These are phyloP conservation scores for Chaetura pelagica DNA, from an alignment of 2,113 vertebrate species.

Conservation along the genomic window DNA sequence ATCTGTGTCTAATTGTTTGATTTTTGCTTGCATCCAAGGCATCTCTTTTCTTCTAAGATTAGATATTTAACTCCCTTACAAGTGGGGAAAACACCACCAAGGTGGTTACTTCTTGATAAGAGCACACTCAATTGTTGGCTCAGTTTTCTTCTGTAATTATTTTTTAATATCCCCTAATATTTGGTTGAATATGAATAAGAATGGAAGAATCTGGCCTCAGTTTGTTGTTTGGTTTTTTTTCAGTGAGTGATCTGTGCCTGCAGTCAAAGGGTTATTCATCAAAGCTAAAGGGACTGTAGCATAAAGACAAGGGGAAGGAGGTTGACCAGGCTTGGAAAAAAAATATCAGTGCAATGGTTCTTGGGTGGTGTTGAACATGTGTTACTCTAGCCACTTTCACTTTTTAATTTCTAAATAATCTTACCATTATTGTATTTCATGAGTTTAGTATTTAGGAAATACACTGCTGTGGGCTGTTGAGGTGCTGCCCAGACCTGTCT, in stretches of 20 bases:
- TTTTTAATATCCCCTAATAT: background rate
- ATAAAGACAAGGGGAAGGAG: rapidly evolving
- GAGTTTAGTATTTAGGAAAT: background rate
- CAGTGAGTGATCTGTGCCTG: background rate
- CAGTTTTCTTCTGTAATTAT: background rate
- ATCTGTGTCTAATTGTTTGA: background rate
- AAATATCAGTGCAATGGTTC: background rate
- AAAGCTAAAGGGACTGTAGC: background rate
- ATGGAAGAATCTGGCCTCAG: background rate
- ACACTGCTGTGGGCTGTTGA: background rate
- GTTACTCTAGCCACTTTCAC: background rate
- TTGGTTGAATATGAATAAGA: background rate
- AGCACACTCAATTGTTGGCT: background rate
- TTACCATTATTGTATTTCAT: background rate
- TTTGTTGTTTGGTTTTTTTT: background rate
- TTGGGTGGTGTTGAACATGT: background rate
- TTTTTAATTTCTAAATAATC: background rate
- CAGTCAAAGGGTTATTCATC: background rate
- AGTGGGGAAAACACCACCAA: background rate
- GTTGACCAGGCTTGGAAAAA: background rate
- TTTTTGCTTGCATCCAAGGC: background rate
- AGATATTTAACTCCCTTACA: background rate
- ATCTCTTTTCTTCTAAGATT: background rate
- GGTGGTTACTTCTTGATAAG: background rate
- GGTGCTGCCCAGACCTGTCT: background rate